A percentile compares a stretch with the other conserved stretches of the same genome.
These are phyloP conservation scores for Oscheius sp. DNA, from an alignment of 2,888 invertebrate genomes.

Conservation along the genomic window DNA sequence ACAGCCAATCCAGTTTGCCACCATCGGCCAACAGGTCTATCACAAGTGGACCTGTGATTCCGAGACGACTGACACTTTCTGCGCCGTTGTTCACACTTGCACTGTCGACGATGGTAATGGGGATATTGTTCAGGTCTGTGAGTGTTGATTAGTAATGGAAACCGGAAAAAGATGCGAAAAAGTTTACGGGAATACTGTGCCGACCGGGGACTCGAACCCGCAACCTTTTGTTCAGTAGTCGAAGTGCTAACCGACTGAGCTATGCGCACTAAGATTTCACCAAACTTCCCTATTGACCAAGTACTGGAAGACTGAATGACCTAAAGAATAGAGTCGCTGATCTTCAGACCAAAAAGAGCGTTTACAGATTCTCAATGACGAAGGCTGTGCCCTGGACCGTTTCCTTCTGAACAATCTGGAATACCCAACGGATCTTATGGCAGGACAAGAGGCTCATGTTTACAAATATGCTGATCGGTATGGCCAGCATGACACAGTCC, in stretches of 20 bases:
- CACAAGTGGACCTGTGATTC: slow-evolving; percentile 71
- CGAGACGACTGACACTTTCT: slow-evolving; percentile 69
- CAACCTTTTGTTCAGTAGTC: too few species aligned
- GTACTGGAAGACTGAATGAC: too few species aligned
- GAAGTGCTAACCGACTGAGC: too few species aligned
- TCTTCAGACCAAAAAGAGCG: neutral
- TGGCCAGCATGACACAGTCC: neutral
- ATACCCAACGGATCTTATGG: slow-evolving; percentile 69
- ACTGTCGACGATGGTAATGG: slow-evolving; percentile 70
- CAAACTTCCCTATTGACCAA: too few species aligned
- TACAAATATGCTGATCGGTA: slow-evolving; percentile 69
- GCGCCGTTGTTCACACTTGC: slow-evolving; percentile 70
- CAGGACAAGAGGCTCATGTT: slow-evolving; percentile 71
- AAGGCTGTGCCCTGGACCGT: slow-evolving; percentile 69
- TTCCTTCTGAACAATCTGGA: slow-evolving; percentile 71
- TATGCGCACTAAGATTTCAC: too few species aligned
- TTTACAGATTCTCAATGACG: slow-evolving; percentile 64
- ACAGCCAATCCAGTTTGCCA: slow-evolving; percentile 66
- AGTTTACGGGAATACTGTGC: too few species aligned
- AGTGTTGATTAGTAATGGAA: too few species aligned
- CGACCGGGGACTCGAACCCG: too few species aligned
- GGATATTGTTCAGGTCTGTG: slow-evolving; percentile 58
- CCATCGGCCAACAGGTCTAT: slow-evolving; percentile 68
- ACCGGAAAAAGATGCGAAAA: neutral
- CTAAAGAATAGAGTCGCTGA: neutral